Base-by-base conservation (phyloP, 2,797 vertebrate genomes). In the Pitangus sulphuratus region DNA sequence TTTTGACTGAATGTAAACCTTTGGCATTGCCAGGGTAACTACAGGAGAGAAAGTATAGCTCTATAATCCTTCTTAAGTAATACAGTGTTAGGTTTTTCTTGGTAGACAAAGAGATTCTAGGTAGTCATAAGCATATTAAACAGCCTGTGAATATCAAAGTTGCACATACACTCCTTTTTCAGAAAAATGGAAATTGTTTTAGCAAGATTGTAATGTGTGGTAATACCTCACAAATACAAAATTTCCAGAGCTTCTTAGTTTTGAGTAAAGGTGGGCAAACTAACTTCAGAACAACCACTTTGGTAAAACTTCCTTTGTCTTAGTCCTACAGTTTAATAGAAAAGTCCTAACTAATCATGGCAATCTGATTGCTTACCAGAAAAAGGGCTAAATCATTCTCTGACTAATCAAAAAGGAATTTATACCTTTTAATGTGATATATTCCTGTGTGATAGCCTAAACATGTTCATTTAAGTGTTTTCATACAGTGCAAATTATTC, bases 11-110 rank as follows among this genome's bases (percentile, higher is more conserved):
- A 68, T 15, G 28, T 22, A 94, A 96, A 96, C 75, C 71, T 87
- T 83, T 69, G 87, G 69, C 81, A 69, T 35, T 77, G 74, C 62
- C 91, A 93, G 93, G 92, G 96, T 54, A 96, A 97, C 93, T 76
- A 42, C 45, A 68, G 42, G 25, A 93, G 60, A 70, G 77, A 87
- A 90, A 89, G 53, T 70, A 87, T 35, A 54, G n/a, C 25, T 60
- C 37, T 48, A 74, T 91, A 95, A 92, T 89, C 78, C 92, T 62
- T 51, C 57, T 80, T 69, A 79, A 93, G 60, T 84, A 88, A 44
- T 30, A 89, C n/a, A 56, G 24, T 45, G 30, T 68, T 66, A 48
- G 35, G 56, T 91, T 93, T 94, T 72, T 56, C 77, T 87, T 86
- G 48, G 40, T 81, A 86, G 86, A 89, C 64, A 83, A 92, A 95